A percentile compares a stretch with the other conserved stretches of the same genome.
phyloP scores from a whole-genome alignment of 2,888 invertebrate genomes.

The Altica lythri region DNA sequence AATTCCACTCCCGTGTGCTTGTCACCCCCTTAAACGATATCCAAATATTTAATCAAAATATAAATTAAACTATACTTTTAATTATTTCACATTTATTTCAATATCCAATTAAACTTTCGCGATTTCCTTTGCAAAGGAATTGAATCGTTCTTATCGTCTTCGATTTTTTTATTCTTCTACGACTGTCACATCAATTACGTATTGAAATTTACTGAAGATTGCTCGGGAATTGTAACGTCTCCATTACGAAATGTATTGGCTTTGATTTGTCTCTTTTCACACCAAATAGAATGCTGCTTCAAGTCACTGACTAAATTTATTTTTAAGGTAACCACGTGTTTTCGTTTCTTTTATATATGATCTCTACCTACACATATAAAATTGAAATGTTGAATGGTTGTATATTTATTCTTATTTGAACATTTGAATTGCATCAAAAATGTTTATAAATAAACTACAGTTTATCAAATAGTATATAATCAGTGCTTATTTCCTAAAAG shows the following conservation, averaged over 20 bases:
- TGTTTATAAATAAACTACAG: too few relatives aligned
- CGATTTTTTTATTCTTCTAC: slow-evolving; percentile 5
- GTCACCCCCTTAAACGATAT: slow-evolving; percentile 32
- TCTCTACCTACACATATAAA: too few relatives aligned
- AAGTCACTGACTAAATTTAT: too few relatives aligned
- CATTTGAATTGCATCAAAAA: too few relatives aligned
- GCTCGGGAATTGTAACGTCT: background rate
- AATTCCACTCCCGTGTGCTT: slow-evolving; percentile 32
- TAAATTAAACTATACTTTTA: slow-evolving; percentile 34
- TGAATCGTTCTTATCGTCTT: slow-evolving; percentile 16
- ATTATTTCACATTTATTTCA: slow-evolving; percentile 28
- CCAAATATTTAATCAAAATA: slow-evolving; percentile 35
- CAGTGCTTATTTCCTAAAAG: too few relatives aligned
- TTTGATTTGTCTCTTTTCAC: background rate
- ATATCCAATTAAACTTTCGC: slow-evolving; percentile 23
- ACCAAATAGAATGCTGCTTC: background rate
- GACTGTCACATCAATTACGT: slow-evolving; percentile 10
- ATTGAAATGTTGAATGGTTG: too few relatives aligned
- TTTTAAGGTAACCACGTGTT: too few relatives aligned
- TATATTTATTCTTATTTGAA: too few relatives aligned
- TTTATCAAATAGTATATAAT: too few relatives aligned
- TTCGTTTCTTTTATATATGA: too few relatives aligned
- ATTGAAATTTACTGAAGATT: slow-evolving; percentile 10
- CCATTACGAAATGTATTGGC: background rate
- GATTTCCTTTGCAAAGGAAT: slow-evolving; percentile 12